phyloP scores from a whole-genome alignment of 2,888 invertebrate species.

The Heteropelma amictum region DNA sequence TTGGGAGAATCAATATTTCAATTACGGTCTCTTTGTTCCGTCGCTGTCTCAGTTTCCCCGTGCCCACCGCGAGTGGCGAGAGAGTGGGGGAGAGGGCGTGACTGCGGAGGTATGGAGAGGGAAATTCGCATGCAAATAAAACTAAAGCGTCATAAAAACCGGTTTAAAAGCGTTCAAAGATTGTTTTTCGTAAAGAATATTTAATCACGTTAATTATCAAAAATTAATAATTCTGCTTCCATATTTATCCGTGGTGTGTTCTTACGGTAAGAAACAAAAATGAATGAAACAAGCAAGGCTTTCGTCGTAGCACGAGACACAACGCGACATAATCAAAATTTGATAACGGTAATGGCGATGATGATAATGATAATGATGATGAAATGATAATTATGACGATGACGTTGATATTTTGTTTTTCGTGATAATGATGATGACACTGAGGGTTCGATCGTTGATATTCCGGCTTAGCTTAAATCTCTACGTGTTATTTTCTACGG shows the following conservation, averaged over 20 bases:
- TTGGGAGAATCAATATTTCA: no score
- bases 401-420: no score
- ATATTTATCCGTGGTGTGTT: not conserved
- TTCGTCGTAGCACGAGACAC: not conserved
- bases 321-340: slow-evolving; percentile 64
- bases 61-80: not conserved
- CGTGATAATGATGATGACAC: no score
- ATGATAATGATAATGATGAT: not conserved
- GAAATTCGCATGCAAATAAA: no score
- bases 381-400: no score
- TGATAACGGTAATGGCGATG: not conserved
- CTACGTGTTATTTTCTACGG: slow-evolving; percentile 61
- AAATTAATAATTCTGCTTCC: not conserved
- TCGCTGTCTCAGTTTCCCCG: not conserved
- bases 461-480: slow-evolving; percentile 56
- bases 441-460: slow-evolving; percentile 41
- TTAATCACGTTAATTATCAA: slow-evolving; percentile 16
- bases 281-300: slow-evolving; percentile 5
- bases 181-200: not conserved
- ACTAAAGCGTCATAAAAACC: no score
- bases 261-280: not conserved
- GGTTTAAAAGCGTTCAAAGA: no score
- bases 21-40: no score
- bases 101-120: no score
- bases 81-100: no score